Evolutionary conservation across 2,888 invertebrate genomes (phyloP).

Genomic region (Seladonia tumulorum): DNA sequence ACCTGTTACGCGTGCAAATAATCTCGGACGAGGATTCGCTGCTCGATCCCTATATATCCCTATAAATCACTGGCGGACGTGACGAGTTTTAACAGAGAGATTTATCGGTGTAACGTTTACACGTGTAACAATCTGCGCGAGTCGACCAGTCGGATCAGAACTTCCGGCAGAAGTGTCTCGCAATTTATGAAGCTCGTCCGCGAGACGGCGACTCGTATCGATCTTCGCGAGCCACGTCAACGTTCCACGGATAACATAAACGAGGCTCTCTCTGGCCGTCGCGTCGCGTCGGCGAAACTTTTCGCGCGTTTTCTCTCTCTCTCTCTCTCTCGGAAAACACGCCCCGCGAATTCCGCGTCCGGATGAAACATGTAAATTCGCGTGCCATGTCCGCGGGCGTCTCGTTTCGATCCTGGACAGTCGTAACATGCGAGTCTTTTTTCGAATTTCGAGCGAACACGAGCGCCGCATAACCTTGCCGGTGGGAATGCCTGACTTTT

Average conservation of each 20-base stretch:
- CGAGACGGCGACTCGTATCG: slow-evolving; percentile 9
- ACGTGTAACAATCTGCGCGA: background rate
- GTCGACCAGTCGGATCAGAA: background rate
- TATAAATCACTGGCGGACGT: slow-evolving; percentile 4
- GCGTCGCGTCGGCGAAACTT: slow-evolving; percentile 9
- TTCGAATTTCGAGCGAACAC: background rate
- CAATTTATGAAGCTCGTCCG: background rate
- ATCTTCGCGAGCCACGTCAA: slow-evolving; percentile 15
- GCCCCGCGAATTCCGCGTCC: background rate
- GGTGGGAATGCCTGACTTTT: background rate
- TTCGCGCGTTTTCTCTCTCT: slow-evolving; percentile 24
- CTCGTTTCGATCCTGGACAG: background rate
- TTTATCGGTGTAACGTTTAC: slow-evolving; percentile 16
- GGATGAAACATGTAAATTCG: slow-evolving; percentile 7
- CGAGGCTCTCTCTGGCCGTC: slow-evolving; percentile 24
- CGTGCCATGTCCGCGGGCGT: background rate
- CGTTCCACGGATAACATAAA: slow-evolving; percentile 9
- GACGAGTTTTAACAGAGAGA: slow-evolving; percentile 10
- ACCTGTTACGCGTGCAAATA: slow-evolving; percentile 51
- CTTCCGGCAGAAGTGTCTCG: background rate
- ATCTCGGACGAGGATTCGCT: slow-evolving; percentile 30
- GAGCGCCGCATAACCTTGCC: background rate
- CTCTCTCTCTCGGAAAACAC: background rate
- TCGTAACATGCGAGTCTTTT: background rate
- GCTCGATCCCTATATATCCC: background rate